Conservation (phyloP, 2,797 vertebrate genomes). For the Tangara arthus region DNA sequence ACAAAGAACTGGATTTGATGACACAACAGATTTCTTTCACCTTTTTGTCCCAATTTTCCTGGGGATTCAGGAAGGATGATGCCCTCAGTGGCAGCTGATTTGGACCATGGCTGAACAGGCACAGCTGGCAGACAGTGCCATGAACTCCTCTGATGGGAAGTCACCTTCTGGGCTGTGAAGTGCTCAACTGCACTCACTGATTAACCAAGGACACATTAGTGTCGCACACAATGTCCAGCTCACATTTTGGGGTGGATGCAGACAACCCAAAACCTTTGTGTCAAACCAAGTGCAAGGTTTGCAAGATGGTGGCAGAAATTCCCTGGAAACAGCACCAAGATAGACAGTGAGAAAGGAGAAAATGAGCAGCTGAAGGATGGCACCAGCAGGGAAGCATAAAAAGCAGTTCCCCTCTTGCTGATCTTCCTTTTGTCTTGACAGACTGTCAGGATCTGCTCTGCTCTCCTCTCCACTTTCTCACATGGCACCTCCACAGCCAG, state of each 20-base stretch:
- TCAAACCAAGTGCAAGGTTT: background rate
- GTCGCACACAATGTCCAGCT: background rate
- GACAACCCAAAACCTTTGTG: background rate
- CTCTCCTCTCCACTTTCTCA: background rate
- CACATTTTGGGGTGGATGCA: background rate
- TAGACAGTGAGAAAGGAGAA: background rate
- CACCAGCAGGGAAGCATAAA: background rate
- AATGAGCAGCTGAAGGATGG: background rate
- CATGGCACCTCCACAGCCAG: background rate
- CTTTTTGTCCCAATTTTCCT: background rate
- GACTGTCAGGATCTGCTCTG: background rate
- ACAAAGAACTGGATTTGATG: background rate
- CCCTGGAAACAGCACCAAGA: background rate
- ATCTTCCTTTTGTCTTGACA: background rate
- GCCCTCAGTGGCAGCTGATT: background rate
- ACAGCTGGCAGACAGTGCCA: background rate
- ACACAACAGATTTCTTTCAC: background rate
- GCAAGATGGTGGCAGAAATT: background rate
- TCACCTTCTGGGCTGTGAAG: background rate
- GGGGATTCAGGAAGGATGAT: background rate
- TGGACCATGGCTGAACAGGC: background rate
- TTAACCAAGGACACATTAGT: background rate
- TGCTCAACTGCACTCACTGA: background rate
- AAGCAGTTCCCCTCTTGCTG: background rate
- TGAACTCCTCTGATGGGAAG: background rate